phyloP scores from a whole-genome alignment of 1,140 invertebrate genomes.

The Neocloeon triangulifer region DNA sequence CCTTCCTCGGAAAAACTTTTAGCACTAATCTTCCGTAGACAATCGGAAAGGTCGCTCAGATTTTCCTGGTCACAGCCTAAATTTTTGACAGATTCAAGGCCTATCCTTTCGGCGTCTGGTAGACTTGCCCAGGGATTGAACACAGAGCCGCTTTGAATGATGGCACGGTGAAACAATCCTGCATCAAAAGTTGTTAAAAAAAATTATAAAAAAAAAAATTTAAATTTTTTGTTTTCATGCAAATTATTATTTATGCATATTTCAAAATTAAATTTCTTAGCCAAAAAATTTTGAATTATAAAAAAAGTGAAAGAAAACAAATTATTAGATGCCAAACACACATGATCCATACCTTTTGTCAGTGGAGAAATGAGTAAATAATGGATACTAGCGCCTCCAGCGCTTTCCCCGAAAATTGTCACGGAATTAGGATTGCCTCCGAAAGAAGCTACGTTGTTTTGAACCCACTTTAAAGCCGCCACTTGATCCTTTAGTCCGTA shows the following conservation, averaged over 20 bases:
- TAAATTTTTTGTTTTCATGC: no score
- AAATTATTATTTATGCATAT: no score
- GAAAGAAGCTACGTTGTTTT: background rate
- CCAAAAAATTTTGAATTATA: no score
- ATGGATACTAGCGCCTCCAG: constrained; percentile 1
- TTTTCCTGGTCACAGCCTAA: constrained; percentile 14
- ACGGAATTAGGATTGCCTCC: background rate
- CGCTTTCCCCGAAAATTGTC: constrained; percentile 2
- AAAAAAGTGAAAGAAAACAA: no score
- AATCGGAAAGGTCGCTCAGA: constrained; percentile 11
- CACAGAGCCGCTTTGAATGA: constrained; percentile 39
- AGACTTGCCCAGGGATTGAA: constrained; percentile 33
- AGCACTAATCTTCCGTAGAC: constrained; percentile 20
- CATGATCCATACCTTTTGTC: background rate
- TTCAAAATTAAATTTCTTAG: no score
- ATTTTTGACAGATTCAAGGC: constrained; percentile 11
- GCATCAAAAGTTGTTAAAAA: background rate
- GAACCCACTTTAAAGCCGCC: constrained; percentile 1
- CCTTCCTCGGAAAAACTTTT: constrained; percentile 16
- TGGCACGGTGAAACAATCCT: constrained; percentile 33
- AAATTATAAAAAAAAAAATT: no score
- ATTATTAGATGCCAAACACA: no score
- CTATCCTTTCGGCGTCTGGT: no score
- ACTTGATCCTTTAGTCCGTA: constrained; percentile 1
- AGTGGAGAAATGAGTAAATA: background rate